Evolutionary conservation across 2,888 invertebrate genomes (phyloP).

Genomic region (Oxytorus armatus): DNA sequence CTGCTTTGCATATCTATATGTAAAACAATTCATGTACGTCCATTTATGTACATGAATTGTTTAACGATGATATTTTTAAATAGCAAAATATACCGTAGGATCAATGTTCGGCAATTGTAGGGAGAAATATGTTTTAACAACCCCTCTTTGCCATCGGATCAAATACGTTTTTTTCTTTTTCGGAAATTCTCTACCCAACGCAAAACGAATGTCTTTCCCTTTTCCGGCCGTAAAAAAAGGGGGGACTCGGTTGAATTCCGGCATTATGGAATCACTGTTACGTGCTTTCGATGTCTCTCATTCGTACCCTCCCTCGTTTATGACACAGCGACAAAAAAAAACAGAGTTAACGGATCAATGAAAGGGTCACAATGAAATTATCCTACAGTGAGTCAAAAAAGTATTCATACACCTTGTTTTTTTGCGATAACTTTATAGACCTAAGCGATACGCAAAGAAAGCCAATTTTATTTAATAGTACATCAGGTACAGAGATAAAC

Average conservation of each 20-base stretch:
- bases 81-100: slow-evolving; percentile 36
- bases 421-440: no score
- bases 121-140: neutral
- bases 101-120: neutral
- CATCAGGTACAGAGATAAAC: no score
- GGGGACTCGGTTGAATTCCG: slow-evolving; percentile 60
- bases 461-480: no score
- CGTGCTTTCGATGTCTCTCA: slow-evolving; percentile 36
- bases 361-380: neutral
- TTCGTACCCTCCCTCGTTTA: slow-evolving; percentile 17
- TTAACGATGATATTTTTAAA: slow-evolving; percentile 12
- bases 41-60: neutral
- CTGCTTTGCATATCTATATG: slow-evolving; percentile 8
- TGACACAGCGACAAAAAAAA: slow-evolving; percentile 14
- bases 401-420: no score
- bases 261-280: slow-evolving; percentile 61
- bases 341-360: slow-evolving; percentile 52
- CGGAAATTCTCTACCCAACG: slow-evolving; percentile 54
- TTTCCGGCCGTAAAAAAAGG: slow-evolving; percentile 72
- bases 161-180: slow-evolving; percentile 23
- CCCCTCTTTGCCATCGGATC: slow-evolving; percentile 8
- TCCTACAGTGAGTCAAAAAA: no score
- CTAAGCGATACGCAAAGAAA: no score
- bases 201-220: slow-evolving; percentile 75
- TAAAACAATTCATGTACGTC: slow-evolving; percentile 22